Evolutionary conservation across 1,140 invertebrate genomes (phyloP), one percentile per base, ranked within the genome.

Genomic region (Protaetia brevitarsis): DNA sequence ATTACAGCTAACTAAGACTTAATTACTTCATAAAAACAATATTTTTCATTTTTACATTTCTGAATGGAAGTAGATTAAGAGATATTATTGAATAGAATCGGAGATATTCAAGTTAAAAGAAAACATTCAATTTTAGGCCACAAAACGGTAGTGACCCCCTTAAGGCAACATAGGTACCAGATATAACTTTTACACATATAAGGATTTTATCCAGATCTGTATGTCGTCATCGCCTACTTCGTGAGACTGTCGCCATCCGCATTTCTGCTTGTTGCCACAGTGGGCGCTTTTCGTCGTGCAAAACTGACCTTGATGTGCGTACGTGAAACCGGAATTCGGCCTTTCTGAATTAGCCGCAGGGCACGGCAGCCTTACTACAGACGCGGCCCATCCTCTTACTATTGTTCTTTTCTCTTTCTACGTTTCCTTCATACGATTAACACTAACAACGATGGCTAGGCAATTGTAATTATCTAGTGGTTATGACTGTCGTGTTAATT

Each of bases 261-360:
- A 51, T 51, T 7, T 8, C 41, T 19, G 41, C 19, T 51, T 51
- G 26, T 23, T 51, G 41, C 41, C 41, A n/a, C n/a, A n/a, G n/a
- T n/a, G n/a, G 19, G 41, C 26, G 19, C 26, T 23, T 45, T 45
- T 51, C 41, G 26, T 51, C 19, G 16, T 16, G 34, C 34, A 13
- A 13, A 13, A 8, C n/a, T 19, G 41, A 51, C 41, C 41, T 51
- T 51, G 41, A 10, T 51, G 19, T 51, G 41, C 26, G 41, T 51
- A 26, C 41, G 11, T 51, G 5, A 8, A 51, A 23, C 41, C 41
- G 41, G 41, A 51, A 51, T 51, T 51, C 41, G 41, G 41, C 41
- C 41, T 51, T 51, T 51, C 41, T 51, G 41, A 23, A 51, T 23
- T 51, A 51, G 41, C 41, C 26, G 19, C 41, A 23, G 41, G 41